phyloP scores from a whole-genome alignment of 92 coral and sea anemone genomes.

The Paramuricea clavata region DNA sequence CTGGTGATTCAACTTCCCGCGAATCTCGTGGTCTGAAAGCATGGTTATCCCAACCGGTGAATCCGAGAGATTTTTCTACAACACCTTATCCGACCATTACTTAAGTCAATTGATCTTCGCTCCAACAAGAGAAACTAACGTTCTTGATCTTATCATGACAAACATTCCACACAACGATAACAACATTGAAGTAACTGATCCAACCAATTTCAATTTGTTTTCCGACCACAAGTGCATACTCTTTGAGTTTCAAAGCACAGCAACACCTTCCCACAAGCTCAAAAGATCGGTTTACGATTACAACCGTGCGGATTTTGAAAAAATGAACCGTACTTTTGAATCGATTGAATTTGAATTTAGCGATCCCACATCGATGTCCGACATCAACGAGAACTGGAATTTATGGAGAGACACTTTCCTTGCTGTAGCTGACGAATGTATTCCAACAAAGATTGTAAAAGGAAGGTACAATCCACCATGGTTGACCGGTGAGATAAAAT shows the following conservation, averaged over 20 bases:
- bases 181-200: slow-evolving; percentile 30
- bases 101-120: slow-evolving; percentile 51
- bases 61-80: slow-evolving; percentile 57
- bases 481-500: slow-evolving; percentile 6
- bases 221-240: slow-evolving; percentile 56
- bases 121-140: slow-evolving; percentile 62
- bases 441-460: slow-evolving; percentile 21
- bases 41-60: slow-evolving; percentile 49
- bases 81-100: slow-evolving; percentile 54
- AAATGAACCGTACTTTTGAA: no score
- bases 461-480: slow-evolving; percentile 30
- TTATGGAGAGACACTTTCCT: not conserved
- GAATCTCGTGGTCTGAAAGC: slow-evolving; percentile 43
- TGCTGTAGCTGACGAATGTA: not conserved
- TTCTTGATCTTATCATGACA: slow-evolving; percentile 60
- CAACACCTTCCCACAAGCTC: slow-evolving; percentile 19
- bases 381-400: no score
- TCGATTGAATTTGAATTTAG: no score
- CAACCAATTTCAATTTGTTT: slow-evolving; percentile 44
- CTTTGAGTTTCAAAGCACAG: slow-evolving; percentile 27
- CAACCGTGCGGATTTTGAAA: slow-evolving; percentile 65
- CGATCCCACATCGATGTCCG: no score
- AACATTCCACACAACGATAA: slow-evolving; percentile 54
- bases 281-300: slow-evolving; percentile 53
- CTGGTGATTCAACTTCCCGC: slow-evolving; percentile 58